Percentiles rank a stretch among this genome's conserved stretches.
These are phyloP conservation scores for Drepana arcuata DNA, from an alignment of 1,140 invertebrate genomes.

Conservation along the genomic window DNA sequence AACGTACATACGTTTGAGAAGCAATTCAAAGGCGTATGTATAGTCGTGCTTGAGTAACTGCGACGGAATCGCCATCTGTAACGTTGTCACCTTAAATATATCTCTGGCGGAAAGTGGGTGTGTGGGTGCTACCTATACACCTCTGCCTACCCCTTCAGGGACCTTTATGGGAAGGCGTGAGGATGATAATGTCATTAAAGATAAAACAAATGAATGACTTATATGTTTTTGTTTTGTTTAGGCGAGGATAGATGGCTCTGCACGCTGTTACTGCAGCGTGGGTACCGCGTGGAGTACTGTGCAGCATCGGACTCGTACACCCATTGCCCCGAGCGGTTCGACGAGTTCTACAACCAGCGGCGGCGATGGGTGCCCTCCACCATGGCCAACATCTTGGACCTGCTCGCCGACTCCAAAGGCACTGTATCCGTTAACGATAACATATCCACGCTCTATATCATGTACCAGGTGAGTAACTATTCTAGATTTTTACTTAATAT, in stretches of 20 bases:
- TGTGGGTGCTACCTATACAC: no score
- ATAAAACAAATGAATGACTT: no score
- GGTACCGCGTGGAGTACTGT: constrained; percentile 98
- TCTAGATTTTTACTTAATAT: constrained; percentile 77
- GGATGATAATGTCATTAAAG: no score
- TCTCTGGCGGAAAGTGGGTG: no score
- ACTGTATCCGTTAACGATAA: constrained; percentile 97
- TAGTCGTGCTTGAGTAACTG: no score
- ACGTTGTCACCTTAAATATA: no score
- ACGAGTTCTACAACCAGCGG: constrained; percentile 97
- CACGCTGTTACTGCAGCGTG: constrained; percentile 92
- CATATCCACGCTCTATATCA: constrained; percentile 94
- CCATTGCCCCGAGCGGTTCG: constrained; percentile 95
- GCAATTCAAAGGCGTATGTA: no score
- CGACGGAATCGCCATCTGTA: no score
- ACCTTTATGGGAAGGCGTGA: no score
- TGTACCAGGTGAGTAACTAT: constrained; percentile 82
- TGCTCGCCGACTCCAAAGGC: constrained; percentile 89
- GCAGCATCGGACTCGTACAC: constrained; percentile 98
- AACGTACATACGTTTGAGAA: no score
- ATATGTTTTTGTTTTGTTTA: constrained; percentile 75
- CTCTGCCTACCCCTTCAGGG: no score
- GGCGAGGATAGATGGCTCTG: constrained; percentile 97
- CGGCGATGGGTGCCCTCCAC: constrained; percentile 97
- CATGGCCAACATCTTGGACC: constrained; percentile 96